These are phyloP conservation scores for Prunella himalayana DNA, from an alignment of 2,113 vertebrate species.

Conservation along the genomic window DNA sequence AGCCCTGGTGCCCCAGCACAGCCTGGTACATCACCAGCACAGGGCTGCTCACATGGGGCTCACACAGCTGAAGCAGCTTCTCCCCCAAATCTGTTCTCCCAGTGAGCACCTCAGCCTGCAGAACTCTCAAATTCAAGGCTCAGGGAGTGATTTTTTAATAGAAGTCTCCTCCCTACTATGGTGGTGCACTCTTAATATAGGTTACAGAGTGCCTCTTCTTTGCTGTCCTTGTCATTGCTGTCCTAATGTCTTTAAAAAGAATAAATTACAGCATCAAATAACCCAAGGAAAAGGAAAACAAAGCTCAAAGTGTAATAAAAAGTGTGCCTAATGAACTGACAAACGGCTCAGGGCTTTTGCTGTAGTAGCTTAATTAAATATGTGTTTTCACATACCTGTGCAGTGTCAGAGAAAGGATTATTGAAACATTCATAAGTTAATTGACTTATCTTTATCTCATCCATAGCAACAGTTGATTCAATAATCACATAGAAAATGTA, in stretches of 20 bases:
- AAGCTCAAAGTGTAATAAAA: background rate
- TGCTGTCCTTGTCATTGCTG: background rate
- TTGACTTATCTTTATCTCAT: background rate
- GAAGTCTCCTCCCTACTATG: background rate
- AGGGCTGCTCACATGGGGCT: rapidly evolving
- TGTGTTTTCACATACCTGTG: background rate
- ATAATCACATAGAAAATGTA: background rate
- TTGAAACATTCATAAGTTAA: background rate
- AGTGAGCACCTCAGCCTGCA: background rate
- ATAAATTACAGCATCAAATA: background rate
- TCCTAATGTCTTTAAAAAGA: background rate
- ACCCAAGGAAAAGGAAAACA: background rate
- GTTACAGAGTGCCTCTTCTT: background rate
- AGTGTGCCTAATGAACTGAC: background rate
- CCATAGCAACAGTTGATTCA: background rate
- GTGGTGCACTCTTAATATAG: background rate
- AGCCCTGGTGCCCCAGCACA: rapidly evolving
- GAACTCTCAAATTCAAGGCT: background rate
- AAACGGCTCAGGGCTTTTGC: background rate
- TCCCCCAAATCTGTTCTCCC: background rate
- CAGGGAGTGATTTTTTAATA: background rate
- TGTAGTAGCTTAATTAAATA: background rate
- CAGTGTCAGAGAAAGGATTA: background rate
- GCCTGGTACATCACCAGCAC: background rate
- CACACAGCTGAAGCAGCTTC: rapidly evolving